phyloP scores from a whole-genome alignment of 2,888 invertebrate species.

The Loripinus fragilis region DNA sequence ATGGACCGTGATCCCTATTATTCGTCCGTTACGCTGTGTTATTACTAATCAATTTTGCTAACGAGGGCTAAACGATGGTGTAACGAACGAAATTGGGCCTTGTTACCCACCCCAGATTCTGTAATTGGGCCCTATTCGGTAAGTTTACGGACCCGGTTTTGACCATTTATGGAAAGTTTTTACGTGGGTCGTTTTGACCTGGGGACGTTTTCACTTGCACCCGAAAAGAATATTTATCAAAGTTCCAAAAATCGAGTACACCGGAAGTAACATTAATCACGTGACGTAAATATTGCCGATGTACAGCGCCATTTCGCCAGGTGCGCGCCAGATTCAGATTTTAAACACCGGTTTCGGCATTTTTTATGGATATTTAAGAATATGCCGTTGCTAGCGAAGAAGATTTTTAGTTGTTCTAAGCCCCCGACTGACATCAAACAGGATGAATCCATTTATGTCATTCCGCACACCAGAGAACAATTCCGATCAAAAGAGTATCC shows the following conservation, averaged over 20 bases:
- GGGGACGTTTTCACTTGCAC: no score
- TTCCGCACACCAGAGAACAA: slow-evolving; percentile 81
- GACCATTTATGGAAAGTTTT: no score
- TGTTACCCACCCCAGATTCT: no score
- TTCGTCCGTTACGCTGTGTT: no score
- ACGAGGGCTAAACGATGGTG: no score
- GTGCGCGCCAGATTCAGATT: slow-evolving; percentile 83
- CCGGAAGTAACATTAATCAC: slow-evolving; percentile 3
- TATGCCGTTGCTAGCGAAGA: slow-evolving; percentile 82
- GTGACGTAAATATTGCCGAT: slow-evolving; percentile 48
- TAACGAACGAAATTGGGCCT: no score
- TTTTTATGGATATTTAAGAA: slow-evolving; percentile 63
- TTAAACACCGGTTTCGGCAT: slow-evolving; percentile 70
- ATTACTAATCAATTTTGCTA: no score
- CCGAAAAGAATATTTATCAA: neutral
- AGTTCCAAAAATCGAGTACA: neutral
- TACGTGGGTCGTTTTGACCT: no score
- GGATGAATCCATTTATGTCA: slow-evolving; percentile 76
- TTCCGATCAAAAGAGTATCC: slow-evolving; percentile 82
- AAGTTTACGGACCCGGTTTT: no score
- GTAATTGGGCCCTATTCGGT: no score
- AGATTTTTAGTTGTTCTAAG: slow-evolving; percentile 72
- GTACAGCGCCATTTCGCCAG: slow-evolving; percentile 64
- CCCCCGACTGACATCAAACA: slow-evolving; percentile 66
- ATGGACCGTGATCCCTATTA: no score